Evolutionary conservation across 2,888 invertebrate genomes (phyloP), one percentile per base, ranked within the genome.

Genomic region (Epistrophella euchroma): DNA sequence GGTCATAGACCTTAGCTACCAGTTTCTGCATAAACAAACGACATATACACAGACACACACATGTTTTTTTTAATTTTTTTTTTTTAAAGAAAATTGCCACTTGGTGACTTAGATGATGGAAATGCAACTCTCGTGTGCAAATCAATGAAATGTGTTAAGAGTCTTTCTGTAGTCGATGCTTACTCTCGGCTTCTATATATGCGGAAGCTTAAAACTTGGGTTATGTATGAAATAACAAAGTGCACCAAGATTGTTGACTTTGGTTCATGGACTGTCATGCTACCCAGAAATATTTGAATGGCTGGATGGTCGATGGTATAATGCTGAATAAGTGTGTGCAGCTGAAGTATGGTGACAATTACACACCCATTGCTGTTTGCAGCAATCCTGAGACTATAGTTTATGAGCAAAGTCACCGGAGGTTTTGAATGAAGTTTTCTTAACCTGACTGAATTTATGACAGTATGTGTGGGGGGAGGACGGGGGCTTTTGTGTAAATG

Each of bases 1-100:
- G 80, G 85, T 85, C 85, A 77, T 62, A 56, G 81, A 85, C 85
- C 85, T 80, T 68, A 68, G 17, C 76, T 76, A 77, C 82, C 73
- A 77, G 82, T 73, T 76, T 77, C 52, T 58, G 55, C 58, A 66
- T 71, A 66, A 22, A 37, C 47, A 73, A 50, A 52, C 52, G 73
- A 60, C 62, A 50, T 32, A 17, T 19, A 40, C 62, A 68, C 56
- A 66, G 19, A 13, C 45, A 55, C 9, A 43, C 13, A 2, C 15
- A 10, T 7, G 2, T 45, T 1, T 45, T 17, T 45, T 17, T 45
- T 2, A 40, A 10, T 62, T 45, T 25, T 25, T 11, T 62, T 25
- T 50, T 17, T 64, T 47, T 15, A 47, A n/a, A 25, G 47, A 7
- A 66, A 68, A 70, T 70, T 25, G 28, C 73, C 32, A 73, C 58